Evolutionary conservation across 2,113 vertebrate genomes (phyloP), one percentile per base, ranked within the genome.

Genomic region (Petroica traversi): DNA sequence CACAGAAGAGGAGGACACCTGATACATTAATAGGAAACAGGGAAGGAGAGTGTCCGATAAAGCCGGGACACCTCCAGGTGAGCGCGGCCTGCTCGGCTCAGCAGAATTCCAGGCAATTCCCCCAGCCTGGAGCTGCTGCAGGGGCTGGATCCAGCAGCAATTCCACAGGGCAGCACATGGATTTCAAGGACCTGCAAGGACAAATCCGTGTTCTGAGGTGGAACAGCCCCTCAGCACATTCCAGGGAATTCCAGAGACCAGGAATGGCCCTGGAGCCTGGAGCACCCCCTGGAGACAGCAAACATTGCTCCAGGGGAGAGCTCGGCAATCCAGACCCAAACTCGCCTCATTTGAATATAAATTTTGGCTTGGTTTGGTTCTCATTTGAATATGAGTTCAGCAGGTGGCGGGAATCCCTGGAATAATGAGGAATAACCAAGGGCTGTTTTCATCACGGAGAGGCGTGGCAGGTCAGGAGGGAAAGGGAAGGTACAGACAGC

Each of bases 241-340:
- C 64, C 85, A 76, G 19, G 82, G 84, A 82, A 88, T 73, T 43
- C 33, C 3, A 8, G 63, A 46, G 57, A 43, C 64, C 66, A 55
- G 85, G 87, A 92, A 34, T 9, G 88, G 83, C 64, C n/a, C 59
- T 36, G 41, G 68, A 64, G 89, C 61, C 87, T 87, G 73, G 77
- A 95, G 86, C 73, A 85, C 61, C 86, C 61, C 54, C 74, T 82
- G 92, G 95, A 86, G 82, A 66, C 25, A 61, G 19, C 69, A 91
- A 94, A 93, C 75, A n/a, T 18, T 3, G 5, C 93, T 61, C 83
- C 34, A 55, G 1, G 92, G 90, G n/a, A 46, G 48, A 24, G 36
- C 74, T 68, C 80, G 69, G 76, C 73, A 57, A 74, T 88, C 75
- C 52, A 74, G 34, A 67, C 8, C 72, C 68, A 75, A 72, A 77